Evolutionary conservation across 92 coral and sea anemone species (phyloP).

Genomic region (Porites divaricata): DNA sequence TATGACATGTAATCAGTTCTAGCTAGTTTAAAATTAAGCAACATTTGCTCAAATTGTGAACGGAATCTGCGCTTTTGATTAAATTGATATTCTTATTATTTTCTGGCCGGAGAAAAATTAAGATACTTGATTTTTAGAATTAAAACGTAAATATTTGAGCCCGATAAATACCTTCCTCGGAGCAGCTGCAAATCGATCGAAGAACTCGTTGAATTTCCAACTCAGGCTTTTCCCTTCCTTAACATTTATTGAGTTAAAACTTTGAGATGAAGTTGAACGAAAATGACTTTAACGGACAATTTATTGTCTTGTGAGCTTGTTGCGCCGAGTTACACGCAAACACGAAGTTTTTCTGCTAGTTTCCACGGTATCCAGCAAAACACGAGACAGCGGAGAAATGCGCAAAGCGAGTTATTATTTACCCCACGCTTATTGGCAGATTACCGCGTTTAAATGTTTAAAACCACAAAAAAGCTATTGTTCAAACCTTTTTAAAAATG

Average conservation of each 20-base stretch:
- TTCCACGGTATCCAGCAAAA: conserved; percentile 32
- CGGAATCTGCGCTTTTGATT: too few species aligned
- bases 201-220: background rate
- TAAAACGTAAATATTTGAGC: background rate
- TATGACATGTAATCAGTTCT: too few species aligned
- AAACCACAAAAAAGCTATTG: background rate
- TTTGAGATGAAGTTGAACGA: background rate
- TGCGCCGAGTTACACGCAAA: background rate
- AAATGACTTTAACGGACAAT: background rate
- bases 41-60: too few species aligned
- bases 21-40: too few species aligned
- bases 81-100: too few species aligned
- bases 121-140: background rate
- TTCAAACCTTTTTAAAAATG: background rate
- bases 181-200: conserved; percentile 9
- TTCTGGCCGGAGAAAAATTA: too few species aligned
- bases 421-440: background rate
- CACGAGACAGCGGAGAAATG: conserved; percentile 18
- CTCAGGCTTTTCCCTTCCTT: background rate
- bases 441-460: background rate
- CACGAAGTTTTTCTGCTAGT: conserved; percentile 5
- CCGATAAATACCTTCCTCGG: conserved; percentile 11
- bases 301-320: background rate
- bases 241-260: background rate
- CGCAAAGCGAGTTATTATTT: conserved; percentile 4